Conservation (phyloP, 2,797 vertebrate species). For the Sebastes steindachneri region DNA sequence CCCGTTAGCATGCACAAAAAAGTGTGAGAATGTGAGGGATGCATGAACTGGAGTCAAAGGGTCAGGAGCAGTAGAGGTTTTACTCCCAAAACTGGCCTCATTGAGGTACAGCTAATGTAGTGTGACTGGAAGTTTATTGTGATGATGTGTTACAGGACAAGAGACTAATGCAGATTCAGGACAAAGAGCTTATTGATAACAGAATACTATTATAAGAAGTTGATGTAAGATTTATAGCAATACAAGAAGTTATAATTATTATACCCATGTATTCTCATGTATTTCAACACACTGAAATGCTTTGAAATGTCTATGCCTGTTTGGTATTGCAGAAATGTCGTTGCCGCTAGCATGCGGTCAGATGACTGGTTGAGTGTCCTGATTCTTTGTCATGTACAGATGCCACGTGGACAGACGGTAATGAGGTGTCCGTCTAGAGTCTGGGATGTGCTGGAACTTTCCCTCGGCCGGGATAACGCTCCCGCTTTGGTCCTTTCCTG, state of each 20-base stretch:
- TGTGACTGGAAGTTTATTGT: slow-evolving; percentile 67
- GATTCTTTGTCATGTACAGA: slow-evolving; percentile 34
- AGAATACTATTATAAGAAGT: slow-evolving; percentile 22
- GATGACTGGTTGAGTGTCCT: slow-evolving; percentile 9
- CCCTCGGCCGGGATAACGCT: slow-evolving; percentile 16
- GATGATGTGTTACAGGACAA: slow-evolving; percentile 73
- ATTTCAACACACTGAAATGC: neutral
- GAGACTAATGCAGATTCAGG: slow-evolving; percentile 46
- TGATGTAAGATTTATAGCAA: slow-evolving; percentile 11
- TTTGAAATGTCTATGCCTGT: neutral
- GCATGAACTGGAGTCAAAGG: slow-evolving; percentile 50
- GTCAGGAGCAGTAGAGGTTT: slow-evolving; percentile 51
- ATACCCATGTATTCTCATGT: neutral
- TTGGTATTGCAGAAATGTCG: neutral
- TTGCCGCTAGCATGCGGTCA: neutral
- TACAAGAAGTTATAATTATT: neutral
- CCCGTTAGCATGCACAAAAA: slow-evolving; percentile 26
- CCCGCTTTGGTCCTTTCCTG: slow-evolving; percentile 56
- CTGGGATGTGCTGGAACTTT: slow-evolving; percentile 42
- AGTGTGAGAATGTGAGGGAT: slow-evolving; percentile 48
- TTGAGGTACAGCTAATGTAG: slow-evolving; percentile 56
- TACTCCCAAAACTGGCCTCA: slow-evolving; percentile 56
- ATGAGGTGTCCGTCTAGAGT: slow-evolving; percentile 62
- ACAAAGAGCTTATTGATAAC: slow-evolving; percentile 41
- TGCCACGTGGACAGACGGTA: slow-evolving; percentile 34